Evolutionary conservation across 2,797 vertebrate genomes (phyloP), one percentile per base, ranked within the genome.

Genomic region (Labroides dimidiatus): DNA sequence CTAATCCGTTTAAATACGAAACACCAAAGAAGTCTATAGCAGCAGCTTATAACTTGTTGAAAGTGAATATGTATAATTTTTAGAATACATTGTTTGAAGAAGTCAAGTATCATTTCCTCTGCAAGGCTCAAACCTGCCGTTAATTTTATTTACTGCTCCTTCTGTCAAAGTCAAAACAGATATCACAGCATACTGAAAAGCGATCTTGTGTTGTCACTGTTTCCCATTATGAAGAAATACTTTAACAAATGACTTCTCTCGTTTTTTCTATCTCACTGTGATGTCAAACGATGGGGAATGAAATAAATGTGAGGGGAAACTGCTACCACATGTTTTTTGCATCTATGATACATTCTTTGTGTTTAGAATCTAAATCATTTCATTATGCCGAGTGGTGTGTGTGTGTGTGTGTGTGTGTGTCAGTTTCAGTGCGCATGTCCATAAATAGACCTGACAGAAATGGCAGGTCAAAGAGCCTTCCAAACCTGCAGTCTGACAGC

Each of bases 231-330:
- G 27, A 41, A 49, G 10, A 64, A 48, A 17, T 43, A 56, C 53
- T 24, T 17, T 58, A 58, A 77, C 27, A 58, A 57, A 74, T 50
- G 15, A 41, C 20, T 42, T n/a, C n/a, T n/a, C n/a, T n/a, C n/a
- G 52, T 23, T 45, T 42, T 11, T 37, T 10, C 57, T 64, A 64
- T 56, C 21, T 17, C 50, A 37, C 53, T 45, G 3, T 21, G 8
- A 23, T 1, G 3, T 52, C 39, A 52, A 66, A 75, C 68, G 42
- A 73, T 21, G 53, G 59, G 52, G 39, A 80, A 42, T 74, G 44
- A 79, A 78, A 65, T 27, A 64, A 54, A 75, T 48, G 45, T 48
- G 24, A 60, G 24, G 53, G 66, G 61, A 58, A 37, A 62, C 43
- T 75, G 64, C 62, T 72, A 54, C 60, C 67, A 44, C 37, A 45